These are phyloP conservation scores for Gymnoscopelus microlampas DNA, from an alignment of 2,797 vertebrate genomes.

Conservation along the genomic window DNA sequence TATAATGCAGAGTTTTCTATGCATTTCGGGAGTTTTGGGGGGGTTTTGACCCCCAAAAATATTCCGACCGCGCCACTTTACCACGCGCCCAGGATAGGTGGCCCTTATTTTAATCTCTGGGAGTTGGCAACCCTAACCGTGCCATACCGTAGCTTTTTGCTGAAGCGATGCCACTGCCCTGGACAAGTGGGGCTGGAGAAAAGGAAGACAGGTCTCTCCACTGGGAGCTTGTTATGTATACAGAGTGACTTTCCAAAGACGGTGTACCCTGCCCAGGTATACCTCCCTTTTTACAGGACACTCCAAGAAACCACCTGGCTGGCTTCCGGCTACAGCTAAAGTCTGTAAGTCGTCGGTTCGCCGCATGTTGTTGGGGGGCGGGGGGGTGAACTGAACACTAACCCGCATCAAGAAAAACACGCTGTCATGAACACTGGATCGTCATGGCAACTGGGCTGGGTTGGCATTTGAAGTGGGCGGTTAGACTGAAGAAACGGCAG, in stretches of 20 bases:
- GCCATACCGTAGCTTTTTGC: too few relatives aligned
- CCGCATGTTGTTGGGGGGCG: slow-evolving; percentile 9
- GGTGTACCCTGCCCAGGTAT: slow-evolving; percentile 64
- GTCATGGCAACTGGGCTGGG: slow-evolving; percentile 76
- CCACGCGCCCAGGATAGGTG: too few relatives aligned
- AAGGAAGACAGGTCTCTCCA: slow-evolving; percentile 53
- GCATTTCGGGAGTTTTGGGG: too few relatives aligned
- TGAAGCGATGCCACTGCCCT: too few relatives aligned
- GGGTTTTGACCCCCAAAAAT: too few relatives aligned
- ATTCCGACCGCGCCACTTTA: too few relatives aligned
- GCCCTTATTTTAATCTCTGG: too few relatives aligned
- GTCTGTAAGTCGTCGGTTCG: slow-evolving; percentile 53
- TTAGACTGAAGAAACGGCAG: slow-evolving; percentile 16
- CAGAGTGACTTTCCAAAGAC: slow-evolving; percentile 61
- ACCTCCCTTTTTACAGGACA: slow-evolving; percentile 63
- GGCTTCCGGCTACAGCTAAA: slow-evolving; percentile 57
- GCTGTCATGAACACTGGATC: slow-evolving; percentile 63
- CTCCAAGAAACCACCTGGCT: slow-evolving; percentile 71
- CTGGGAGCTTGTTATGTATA: slow-evolving; percentile 48
- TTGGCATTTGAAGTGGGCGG: slow-evolving; percentile 58
- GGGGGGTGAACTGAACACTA: slow-evolving; percentile 55
- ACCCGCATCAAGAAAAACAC: slow-evolving; percentile 65
- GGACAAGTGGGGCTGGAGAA: slow-evolving; percentile 38
- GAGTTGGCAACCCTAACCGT: too few relatives aligned
- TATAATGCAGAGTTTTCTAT: too few relatives aligned